Conservation (phyloP, 2,888 invertebrate genomes). For the Aplocera efformata region DNA sequence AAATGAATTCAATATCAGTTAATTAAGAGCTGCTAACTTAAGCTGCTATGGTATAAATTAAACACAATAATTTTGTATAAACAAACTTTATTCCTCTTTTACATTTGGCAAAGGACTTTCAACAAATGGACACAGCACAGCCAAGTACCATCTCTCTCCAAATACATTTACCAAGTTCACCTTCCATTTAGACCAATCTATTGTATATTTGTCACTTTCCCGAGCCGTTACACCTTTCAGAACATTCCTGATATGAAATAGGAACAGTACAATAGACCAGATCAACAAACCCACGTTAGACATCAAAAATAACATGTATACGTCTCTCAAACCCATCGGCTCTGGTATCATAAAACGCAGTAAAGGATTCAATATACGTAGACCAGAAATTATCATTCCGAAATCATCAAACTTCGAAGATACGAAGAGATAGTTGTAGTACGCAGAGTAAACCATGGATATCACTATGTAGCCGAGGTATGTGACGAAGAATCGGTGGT, state of each 20-base stretch:
- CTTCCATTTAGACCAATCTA: slow-evolving; percentile 83
- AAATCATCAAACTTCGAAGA: slow-evolving; percentile 49
- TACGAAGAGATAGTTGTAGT: slow-evolving; percentile 84
- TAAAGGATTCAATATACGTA: slow-evolving; percentile 46
- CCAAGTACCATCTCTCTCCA: slow-evolving; percentile 76
- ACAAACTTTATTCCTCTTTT: slow-evolving; percentile 7
- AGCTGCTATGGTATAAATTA: too few species aligned
- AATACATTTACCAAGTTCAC: slow-evolving; percentile 85
- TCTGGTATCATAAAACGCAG: slow-evolving; percentile 36
- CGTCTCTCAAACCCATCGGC: slow-evolving; percentile 37
- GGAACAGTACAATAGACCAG: slow-evolving; percentile 40
- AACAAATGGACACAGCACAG: slow-evolving; percentile 50
- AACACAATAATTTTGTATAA: neutral
- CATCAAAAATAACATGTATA: slow-evolving; percentile 43
- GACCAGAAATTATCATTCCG: slow-evolving; percentile 33
- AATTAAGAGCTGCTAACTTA: too few species aligned
- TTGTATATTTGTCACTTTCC: slow-evolving; percentile 59
- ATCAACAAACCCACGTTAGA: slow-evolving; percentile 41
- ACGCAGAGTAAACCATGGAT: slow-evolving; percentile 83
- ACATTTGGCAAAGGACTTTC: slow-evolving; percentile 40
- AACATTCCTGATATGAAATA: slow-evolving; percentile 68
- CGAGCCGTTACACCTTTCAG: slow-evolving; percentile 73
- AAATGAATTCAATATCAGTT: too few species aligned
- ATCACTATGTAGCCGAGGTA: slow-evolving; percentile 85
- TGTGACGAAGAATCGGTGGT: slow-evolving; percentile 89